Evolutionary conservation across 2,113 vertebrate genomes (phyloP).

Genomic region (Cryptomyrus ogoouensis): DNA sequence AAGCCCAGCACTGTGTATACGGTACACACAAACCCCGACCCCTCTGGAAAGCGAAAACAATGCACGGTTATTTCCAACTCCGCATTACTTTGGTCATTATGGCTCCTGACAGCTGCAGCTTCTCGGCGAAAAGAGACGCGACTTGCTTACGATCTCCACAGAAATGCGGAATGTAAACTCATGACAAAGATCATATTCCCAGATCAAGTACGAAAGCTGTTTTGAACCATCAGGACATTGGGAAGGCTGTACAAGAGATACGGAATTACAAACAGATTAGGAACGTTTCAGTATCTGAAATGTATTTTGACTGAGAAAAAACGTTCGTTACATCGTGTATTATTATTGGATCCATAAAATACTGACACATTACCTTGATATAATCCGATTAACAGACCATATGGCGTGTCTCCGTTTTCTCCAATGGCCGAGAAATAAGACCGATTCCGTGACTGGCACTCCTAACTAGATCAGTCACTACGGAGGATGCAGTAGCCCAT

Average conservation of each 20-base stretch:
- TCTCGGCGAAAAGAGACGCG: background rate
- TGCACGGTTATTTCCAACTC: background rate
- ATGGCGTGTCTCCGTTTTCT: background rate
- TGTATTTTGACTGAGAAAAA: background rate
- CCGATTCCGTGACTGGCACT: background rate
- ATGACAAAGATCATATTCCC: background rate
- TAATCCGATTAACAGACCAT: background rate
- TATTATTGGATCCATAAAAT: background rate
- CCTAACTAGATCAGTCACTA: background rate
- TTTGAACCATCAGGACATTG: background rate
- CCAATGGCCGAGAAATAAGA: background rate
- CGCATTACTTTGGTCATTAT: background rate
- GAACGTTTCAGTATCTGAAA: background rate
- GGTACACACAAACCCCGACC: background rate
- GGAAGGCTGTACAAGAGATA: background rate
- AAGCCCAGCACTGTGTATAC: background rate
- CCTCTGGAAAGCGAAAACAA: background rate
- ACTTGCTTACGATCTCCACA: background rate
- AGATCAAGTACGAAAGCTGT: background rate
- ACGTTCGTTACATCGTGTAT: background rate
- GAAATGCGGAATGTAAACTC: background rate
- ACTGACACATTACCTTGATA: background rate
- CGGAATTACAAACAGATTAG: background rate
- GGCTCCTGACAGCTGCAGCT: conserved; percentile 7
- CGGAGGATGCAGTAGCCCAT: background rate